Percentiles rank a stretch among this genome's conserved stretches.
These are phyloP conservation scores for Penaeus chinensis DNA, from an alignment of 1,140 invertebrate species.

Conservation along the genomic window DNA sequence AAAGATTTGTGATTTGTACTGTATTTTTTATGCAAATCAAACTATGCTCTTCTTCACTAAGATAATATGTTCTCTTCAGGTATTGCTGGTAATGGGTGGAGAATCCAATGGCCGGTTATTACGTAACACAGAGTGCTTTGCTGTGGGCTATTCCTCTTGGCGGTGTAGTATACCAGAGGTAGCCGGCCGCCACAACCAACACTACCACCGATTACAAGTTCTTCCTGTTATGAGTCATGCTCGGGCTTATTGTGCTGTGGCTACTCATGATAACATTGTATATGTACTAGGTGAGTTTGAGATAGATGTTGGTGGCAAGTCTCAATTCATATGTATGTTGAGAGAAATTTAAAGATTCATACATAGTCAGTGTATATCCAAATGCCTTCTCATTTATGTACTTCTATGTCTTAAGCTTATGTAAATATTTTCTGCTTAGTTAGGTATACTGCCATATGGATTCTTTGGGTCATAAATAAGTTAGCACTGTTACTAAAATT, in stretches of 20 bases:
- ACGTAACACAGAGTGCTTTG: conserved; percentile 53
- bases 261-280: conserved; percentile 39
- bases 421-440: too few species aligned
- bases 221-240: conserved; percentile 43
- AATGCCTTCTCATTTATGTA: too few species aligned
- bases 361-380: too few species aligned
- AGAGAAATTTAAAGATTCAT: too few species aligned
- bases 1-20: not conserved
- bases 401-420: too few species aligned
- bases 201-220: conserved; percentile 23
- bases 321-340: not conserved
- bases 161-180: conserved; percentile 41
- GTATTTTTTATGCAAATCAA: not conserved
- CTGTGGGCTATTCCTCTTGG: conserved; percentile 41
- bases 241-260: conserved; percentile 47
- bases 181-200: not conserved
- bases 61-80: not conserved
- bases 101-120: conserved; percentile 51
- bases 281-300: conserved; percentile 41
- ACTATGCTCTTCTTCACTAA: not conserved
- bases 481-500: too few species aligned
- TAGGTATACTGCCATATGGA: too few species aligned
- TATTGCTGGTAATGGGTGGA: conserved; percentile 47
- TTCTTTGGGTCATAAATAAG: too few species aligned
- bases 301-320: too few species aligned